phyloP scores from a whole-genome alignment of 2,113 vertebrate species.

The Spea multiplicata region DNA sequence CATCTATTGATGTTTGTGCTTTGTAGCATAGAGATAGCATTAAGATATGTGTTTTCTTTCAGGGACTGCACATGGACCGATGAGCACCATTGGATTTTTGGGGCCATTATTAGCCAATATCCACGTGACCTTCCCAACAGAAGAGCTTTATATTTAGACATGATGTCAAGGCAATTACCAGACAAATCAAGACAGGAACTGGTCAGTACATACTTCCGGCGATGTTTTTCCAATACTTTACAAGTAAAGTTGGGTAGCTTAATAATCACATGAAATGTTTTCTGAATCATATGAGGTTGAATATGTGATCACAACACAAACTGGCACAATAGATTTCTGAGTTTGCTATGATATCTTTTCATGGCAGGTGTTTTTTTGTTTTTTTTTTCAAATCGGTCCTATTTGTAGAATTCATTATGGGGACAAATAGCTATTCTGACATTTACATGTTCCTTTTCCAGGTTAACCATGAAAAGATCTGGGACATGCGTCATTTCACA shows the following conservation, averaged over 20 bases:
- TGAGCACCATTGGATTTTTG: slow-evolving; percentile 77
- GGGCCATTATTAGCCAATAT: slow-evolving; percentile 74
- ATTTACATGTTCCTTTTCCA: slow-evolving; percentile 48
- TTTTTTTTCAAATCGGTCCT: no score
- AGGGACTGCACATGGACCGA: slow-evolving; percentile 77
- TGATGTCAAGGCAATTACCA: slow-evolving; percentile 80
- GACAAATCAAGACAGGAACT: slow-evolving; percentile 73
- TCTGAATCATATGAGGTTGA: no score
- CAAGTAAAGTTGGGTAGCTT: no score
- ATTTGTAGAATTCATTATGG: no score
- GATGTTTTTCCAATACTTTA: no score
- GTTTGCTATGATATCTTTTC: no score
- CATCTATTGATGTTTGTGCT: no score
- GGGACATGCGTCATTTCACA: slow-evolving; percentile 65
- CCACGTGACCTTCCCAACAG: slow-evolving; percentile 67
- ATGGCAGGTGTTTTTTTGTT: no score
- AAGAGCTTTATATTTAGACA: slow-evolving; percentile 77
- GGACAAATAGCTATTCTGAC: no score
- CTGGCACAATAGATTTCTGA: no score
- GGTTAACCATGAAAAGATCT: slow-evolving; percentile 72
- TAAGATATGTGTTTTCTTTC: slow-evolving; percentile 26
- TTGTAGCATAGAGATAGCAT: not conserved
- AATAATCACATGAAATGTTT: no score
- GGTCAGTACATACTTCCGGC: slow-evolving; percentile 67
- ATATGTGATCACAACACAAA: no score